Base-by-base conservation (phyloP, 2,888 invertebrate genomes). In the Thysanoteuthis rhombus region DNA sequence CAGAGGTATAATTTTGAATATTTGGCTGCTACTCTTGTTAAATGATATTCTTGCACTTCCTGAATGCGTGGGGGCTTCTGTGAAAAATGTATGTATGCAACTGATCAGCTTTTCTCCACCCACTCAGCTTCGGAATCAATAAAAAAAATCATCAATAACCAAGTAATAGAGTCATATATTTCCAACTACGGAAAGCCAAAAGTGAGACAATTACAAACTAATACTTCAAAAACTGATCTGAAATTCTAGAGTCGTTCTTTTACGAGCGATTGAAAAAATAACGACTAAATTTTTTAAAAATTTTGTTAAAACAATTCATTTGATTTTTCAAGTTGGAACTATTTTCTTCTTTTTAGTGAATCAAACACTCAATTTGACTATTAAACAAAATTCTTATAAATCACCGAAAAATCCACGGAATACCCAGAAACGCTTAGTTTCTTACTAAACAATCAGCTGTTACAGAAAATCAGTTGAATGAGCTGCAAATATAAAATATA, bases 161-260 rank as follows among this genome's bases (percentile, higher is more conserved):
- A 45, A 92, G 45, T n/a, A 92, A 92, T 45, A 42, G n/a, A 45
- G 92, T 92, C 92, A n/a, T 92, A 45, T 90, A 39, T 90, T 90
- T 90, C 10, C 32, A 90, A 39, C 92, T 92, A 92, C 32, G 92
- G 92, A 92, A 45, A 42, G n/a, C 42, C 32, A 42, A 45, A 92
- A 92, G 92, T 40, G 40, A 40, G 6, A 92, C 36, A 92, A 45
- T 92, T 52, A 45, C 45, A 45, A 45, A 19, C 19, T 45, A 52
- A 52, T 52, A 25, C 28, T 52, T 25, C 52, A 52, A 52, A 52
- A 25, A 52, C 2, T 52, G 25, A 52, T 52, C 28, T 25, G 52
- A 52, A 52, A 75, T 10, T n/a, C n/a, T 75, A 75, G n/a, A 75
- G 8, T n/a, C n/a, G 32, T 75, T n/a, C n/a, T 75, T 75, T 75